A percentile compares a stretch with the other conserved stretches of the same genome.
Evolutionary conservation across 2,113 vertebrate species (phyloP).

Genomic region (Oryctolagus cuniculus): DNA sequence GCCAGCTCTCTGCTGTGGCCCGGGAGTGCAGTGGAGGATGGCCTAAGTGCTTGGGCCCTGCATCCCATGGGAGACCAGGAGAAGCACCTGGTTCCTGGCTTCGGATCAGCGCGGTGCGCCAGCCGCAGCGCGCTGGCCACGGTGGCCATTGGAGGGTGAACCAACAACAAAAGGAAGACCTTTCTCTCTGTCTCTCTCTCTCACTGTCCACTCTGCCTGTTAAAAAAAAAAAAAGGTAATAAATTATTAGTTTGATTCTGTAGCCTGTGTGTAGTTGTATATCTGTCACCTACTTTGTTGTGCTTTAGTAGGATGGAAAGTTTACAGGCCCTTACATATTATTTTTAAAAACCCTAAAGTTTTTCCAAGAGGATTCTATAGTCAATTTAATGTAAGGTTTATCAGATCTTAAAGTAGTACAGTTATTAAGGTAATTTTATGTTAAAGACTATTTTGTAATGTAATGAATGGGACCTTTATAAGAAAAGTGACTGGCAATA

Average conservation of each 20-base stretch:
- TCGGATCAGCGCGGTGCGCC: no score
- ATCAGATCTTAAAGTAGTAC: slow-evolving; percentile 74
- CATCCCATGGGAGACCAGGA: no score
- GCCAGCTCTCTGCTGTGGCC: no score
- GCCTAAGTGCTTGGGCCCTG: no score
- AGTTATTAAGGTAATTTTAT: slow-evolving; percentile 83
- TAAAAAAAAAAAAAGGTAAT: no score
- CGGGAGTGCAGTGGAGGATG: no score
- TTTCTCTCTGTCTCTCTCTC: no score
- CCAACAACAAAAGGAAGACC: no score
- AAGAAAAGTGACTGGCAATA: slow-evolving; percentile 84
- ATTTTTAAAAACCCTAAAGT: slow-evolving; percentile 73
- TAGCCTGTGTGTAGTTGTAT: slow-evolving; percentile 65
- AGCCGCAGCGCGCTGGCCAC: no score
- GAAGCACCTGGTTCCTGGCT: no score
- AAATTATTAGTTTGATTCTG: slow-evolving; percentile 69
- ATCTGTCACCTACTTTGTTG: slow-evolving; percentile 65
- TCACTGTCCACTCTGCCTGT: no score
- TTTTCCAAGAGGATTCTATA: slow-evolving; percentile 77
- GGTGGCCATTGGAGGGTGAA: no score
- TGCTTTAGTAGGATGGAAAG: slow-evolving; percentile 75
- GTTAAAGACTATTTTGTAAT: slow-evolving; percentile 86
- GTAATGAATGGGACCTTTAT: slow-evolving; percentile 82
- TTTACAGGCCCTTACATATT: slow-evolving; percentile 74
- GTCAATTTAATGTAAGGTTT: slow-evolving; percentile 77